Conservation (phyloP, 2,113 vertebrate genomes). For the Erythrolamprus reginae region DNA sequence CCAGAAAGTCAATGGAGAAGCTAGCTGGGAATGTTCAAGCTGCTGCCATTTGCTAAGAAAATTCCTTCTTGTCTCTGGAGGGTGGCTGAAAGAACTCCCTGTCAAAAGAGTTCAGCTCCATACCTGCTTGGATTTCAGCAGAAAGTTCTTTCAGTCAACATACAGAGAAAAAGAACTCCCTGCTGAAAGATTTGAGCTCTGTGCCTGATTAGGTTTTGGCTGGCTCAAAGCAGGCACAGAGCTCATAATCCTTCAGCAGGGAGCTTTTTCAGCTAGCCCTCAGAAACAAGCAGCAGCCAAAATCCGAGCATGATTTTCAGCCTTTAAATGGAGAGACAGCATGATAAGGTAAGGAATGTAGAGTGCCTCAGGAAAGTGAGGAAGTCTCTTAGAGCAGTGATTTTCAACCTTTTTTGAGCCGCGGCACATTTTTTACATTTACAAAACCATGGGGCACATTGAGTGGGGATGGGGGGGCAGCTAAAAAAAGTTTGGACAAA, state of each 20-base stretch:
- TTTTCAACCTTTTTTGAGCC: too few species aligned
- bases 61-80: neutral
- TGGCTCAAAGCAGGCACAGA: too few species aligned
- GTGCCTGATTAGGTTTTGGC: neutral
- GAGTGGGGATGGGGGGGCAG: too few species aligned
- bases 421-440: too few species aligned
- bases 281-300: neutral
- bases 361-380: neutral
- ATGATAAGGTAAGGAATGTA: neutral
- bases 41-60: neutral
- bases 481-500: too few species aligned
- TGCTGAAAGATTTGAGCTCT: neutral
- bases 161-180: neutral
- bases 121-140: neutral
- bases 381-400: neutral
- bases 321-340: neutral
- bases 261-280: neutral
- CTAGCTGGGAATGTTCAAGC: neutral
- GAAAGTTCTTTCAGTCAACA: neutral
- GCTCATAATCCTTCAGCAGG: too few species aligned
- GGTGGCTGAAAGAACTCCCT: neutral
- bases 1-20: neutral
- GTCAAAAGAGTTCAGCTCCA: neutral
- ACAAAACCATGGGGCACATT: too few species aligned
- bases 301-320: neutral